Base-by-base conservation (phyloP, 2,888 invertebrate genomes). In the Cancer borealis region DNA sequence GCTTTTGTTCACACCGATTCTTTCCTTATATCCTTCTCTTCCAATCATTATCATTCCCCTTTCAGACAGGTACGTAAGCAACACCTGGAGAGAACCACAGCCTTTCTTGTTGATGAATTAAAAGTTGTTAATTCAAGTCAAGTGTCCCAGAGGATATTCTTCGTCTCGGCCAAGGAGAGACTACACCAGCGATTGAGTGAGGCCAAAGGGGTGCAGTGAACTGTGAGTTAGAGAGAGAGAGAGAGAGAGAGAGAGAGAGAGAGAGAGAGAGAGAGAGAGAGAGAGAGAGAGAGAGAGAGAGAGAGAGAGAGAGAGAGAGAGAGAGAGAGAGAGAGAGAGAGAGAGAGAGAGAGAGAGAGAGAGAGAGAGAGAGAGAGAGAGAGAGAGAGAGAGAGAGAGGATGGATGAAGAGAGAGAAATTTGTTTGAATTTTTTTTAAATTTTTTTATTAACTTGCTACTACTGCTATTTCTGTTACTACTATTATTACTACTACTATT, bases 121-220 rank as follows among this genome's bases (percentile, higher is more conserved):
- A 98, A 99, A 96, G 99, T 99, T 90, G 96, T 91, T 96, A 96
- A 96, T n/a, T 47, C 92, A 14, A 90, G 87, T 0, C 93, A 95
- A 73, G 97, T 97, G 10, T 98, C 98, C 96, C 98, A 99, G 96
- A 97, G 99, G 91, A 99, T 99, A 94, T 99, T 99, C 97, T 99
- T 99, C 97, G 98, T 99, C 95, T 99, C 99, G 0, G 99, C 99
- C 0, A 98, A 99, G 96, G 99, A 99, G 97, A 98, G 98, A 6
- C 97, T 99, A 93, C 98, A 98, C 96, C 98, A 98, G 0, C 97
- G 98, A 93, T 96, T 98, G 92, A 97, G 98, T 96, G 98, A 98
- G 87, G 84, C 94, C 3, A 95, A 94, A 54, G 95, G 95, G 10
- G 88, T 79, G 21, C 94, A 1, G 92, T 92, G 45, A 94, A 94